phyloP scores from a whole-genome alignment of 2,113 vertebrate genomes.

The Pangasianodon gigas region DNA sequence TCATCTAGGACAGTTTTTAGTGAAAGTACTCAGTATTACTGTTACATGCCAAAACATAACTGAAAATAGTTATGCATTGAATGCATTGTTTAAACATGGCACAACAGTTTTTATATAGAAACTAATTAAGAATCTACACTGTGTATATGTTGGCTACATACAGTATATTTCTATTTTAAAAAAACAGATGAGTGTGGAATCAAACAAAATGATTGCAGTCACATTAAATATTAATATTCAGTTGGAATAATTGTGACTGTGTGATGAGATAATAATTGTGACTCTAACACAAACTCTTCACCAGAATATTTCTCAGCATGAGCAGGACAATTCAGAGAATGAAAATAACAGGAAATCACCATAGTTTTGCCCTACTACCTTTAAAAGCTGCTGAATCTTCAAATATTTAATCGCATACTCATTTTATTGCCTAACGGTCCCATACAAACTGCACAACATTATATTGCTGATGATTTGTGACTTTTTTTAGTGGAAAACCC shows the following conservation, averaged over 20 bases:
- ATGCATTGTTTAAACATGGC: too few species aligned
- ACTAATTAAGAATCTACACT: too few species aligned
- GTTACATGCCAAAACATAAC: too few species aligned
- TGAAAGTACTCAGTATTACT: too few species aligned
- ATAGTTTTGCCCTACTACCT: background rate
- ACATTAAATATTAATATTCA: background rate
- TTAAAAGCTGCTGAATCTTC: constrained; percentile 8
- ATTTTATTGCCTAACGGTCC: background rate
- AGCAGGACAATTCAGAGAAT: background rate
- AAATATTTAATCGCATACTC: background rate
- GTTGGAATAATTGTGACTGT: background rate
- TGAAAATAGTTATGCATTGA: too few species aligned
- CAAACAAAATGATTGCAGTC: background rate
- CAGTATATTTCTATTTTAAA: too few species aligned
- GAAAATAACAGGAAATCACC: background rate
- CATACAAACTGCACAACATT: background rate
- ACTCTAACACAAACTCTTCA: background rate
- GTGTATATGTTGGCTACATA: too few species aligned
- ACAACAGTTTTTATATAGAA: too few species aligned
- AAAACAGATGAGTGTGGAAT: too few species aligned
- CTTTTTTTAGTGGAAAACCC: constrained; percentile 71
- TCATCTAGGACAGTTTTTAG: too few species aligned
- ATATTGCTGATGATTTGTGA: background rate
- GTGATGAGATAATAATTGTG: background rate
- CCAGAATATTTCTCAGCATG: background rate